These are phyloP conservation scores for Aythya fuligula DNA, from an alignment of 2,797 vertebrate genomes.

Conservation along the genomic window DNA sequence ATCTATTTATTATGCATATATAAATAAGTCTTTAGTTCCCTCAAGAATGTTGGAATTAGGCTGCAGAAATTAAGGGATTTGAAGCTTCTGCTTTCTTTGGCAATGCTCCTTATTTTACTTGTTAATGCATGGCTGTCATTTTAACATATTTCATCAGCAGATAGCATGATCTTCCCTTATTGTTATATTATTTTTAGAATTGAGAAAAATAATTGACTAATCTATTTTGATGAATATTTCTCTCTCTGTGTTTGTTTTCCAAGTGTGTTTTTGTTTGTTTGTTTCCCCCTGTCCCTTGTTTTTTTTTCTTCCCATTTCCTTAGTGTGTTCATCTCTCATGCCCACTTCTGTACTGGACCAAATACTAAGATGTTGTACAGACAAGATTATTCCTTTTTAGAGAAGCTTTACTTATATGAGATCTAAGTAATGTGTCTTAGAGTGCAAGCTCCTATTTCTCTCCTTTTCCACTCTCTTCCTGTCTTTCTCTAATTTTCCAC, in stretches of 20 bases:
- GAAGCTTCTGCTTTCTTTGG: not conserved
- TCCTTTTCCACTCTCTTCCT: not conserved
- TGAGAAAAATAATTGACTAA: not conserved
- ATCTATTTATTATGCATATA: not conserved
- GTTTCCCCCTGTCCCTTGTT: not conserved
- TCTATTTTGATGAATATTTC: not conserved
- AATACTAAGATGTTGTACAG: not conserved
- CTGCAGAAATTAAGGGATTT: not conserved
- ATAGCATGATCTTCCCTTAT: not conserved
- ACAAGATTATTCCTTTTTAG: not conserved
- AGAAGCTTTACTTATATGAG: not conserved
- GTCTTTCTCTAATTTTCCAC: slow-evolving; percentile 13
- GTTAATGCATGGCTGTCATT: not conserved
- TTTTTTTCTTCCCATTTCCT: not conserved
- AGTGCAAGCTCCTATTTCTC: not conserved
- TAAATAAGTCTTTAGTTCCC: not conserved
- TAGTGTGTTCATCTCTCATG: not conserved
- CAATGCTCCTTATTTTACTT: not conserved
- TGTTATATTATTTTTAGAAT: not conserved
- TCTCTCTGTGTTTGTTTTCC: not conserved
- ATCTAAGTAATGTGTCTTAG: not conserved
- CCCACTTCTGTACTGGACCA: not conserved
- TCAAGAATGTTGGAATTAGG: not conserved
- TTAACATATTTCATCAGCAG: slow-evolving; percentile 1
- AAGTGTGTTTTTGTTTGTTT: not conserved